Evolutionary conservation across 2,113 vertebrate genomes (phyloP), one percentile per base, ranked within the genome.

Genomic region (Hippocampus barbouri): DNA sequence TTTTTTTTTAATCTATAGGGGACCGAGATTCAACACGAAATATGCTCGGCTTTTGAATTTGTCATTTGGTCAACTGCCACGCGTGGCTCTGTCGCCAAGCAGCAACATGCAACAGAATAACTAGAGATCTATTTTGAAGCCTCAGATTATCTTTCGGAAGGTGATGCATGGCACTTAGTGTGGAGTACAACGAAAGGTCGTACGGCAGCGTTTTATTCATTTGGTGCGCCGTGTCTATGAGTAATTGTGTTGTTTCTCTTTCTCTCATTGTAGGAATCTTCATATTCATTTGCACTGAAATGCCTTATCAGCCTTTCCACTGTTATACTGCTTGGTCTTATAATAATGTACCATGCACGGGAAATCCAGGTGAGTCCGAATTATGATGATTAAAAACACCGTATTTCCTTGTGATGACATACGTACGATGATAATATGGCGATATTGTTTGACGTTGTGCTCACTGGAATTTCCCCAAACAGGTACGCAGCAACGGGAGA

Each of bases 261-360:
- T 91, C 72, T 89, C 75, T 87, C 84, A 65, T 72, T 69, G 38
- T 63, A 97, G 96, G 95, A 94, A 86, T 97, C 96, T 27, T 94
- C 95, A 75, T 96, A 94, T 77, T 98, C 96, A 43, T 95, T 97
- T 81, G 94, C 96, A 82, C 94, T 97, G 91, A 97, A 97, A 94
- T 97, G 95, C 93, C 95, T 98, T 92, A 97, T 98, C 94, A 97
- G 95, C 92, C 94, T 98, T 86, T 98, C 96, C 77, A 97, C 96
- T 64, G 85, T 95, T 91, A 96, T 98, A 91, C 91, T 98, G 81
- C 94, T 98, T 90, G 96, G 95, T 85, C 95, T 98, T 82, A 95
- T 98, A 80, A 83, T 96, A 90, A 95, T 97, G 90, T 98, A 98
- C 92, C 96, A 97, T 34, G 95, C 96, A 82, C 89, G 95, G 67